phyloP scores from a whole-genome alignment of 2,113 vertebrate species.

The Thalassarche chlororhynchos region DNA sequence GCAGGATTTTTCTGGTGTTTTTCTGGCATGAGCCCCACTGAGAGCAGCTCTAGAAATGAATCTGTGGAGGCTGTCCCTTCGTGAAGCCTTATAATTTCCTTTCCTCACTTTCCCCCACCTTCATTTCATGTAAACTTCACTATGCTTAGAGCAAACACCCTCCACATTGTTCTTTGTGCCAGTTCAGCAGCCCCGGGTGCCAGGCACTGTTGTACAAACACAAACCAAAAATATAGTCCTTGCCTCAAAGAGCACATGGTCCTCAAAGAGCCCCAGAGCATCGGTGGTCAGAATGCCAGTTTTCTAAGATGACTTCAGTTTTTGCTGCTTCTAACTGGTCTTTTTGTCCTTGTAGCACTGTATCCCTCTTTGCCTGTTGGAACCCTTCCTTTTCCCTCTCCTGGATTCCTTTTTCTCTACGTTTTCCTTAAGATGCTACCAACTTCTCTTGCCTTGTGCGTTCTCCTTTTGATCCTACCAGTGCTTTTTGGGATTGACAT shows the following conservation, averaged over 20 bases:
- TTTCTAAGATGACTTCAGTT: background rate
- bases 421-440: background rate
- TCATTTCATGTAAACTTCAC: background rate
- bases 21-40: background rate
- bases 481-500: constrained; percentile 15
- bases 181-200: background rate
- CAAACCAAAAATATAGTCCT: background rate
- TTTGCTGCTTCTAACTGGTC: constrained; percentile 40
- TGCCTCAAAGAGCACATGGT: background rate
- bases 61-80: background rate
- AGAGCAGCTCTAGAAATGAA: background rate
- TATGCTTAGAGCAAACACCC: background rate
- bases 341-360: background rate
- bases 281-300: background rate
- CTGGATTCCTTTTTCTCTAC: background rate
- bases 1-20: background rate
- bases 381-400: background rate
- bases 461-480: background rate
- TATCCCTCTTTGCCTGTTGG: background rate
- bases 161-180: background rate
- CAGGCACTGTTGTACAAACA: background rate
- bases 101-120: background rate
- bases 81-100: background rate
- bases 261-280: background rate
- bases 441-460: background rate